Evolutionary conservation across 2,113 vertebrate genomes (phyloP).

Genomic region (Bufo bufo): DNA sequence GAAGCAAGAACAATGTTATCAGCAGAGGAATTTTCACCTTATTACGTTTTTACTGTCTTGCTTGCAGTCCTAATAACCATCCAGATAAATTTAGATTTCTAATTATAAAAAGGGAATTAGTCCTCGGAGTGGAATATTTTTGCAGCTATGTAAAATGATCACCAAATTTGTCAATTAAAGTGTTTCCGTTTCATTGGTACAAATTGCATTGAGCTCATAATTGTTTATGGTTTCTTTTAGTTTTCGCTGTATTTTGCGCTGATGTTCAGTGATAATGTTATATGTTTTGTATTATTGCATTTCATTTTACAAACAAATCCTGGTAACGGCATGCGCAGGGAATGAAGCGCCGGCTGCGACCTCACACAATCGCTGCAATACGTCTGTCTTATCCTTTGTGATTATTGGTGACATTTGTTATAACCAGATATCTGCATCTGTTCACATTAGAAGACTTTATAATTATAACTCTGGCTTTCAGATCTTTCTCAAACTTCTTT

Average conservation of each 20-base stretch:
- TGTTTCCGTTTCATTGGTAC: slow-evolving; percentile 31
- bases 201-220: slow-evolving; percentile 21
- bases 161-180: slow-evolving; percentile 37
- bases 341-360: slow-evolving; percentile 3
- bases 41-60: not conserved
- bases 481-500: not conserved
- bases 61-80: slow-evolving; percentile 37
- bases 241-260: slow-evolving; percentile 26
- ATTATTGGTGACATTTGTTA: slow-evolving; percentile 16
- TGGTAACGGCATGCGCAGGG: not conserved
- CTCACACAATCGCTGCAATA: not conserved
- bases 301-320: slow-evolving; percentile 27
- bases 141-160: slow-evolving; percentile 21
- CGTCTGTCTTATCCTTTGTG: not conserved
- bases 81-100: slow-evolving; percentile 38
- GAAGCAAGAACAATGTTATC: not conserved
- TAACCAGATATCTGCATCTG: not conserved
- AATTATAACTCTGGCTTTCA: not conserved
- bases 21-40: not conserved
- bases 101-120: slow-evolving; percentile 48
- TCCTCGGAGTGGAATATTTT: slow-evolving; percentile 34
- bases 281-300: slow-evolving; percentile 21
- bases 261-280: not conserved
- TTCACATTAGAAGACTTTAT: not conserved
- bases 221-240: not conserved